phyloP scores from a whole-genome alignment of 2,888 invertebrate genomes.

The Girardia tigrina region DNA sequence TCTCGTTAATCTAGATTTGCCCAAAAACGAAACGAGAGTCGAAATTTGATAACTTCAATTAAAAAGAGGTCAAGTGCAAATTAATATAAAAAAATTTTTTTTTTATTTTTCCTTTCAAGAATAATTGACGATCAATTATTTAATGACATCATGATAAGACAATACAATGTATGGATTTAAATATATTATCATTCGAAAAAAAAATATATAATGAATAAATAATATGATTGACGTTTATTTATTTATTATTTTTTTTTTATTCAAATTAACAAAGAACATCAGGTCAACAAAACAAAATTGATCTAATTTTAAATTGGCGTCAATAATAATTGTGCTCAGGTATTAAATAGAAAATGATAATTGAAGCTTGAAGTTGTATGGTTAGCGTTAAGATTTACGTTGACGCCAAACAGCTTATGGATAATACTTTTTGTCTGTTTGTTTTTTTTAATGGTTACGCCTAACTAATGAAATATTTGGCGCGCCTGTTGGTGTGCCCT shows the following conservation, averaged over 20 bases:
- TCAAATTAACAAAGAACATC: not conserved
- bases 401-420: slow-evolving; percentile 17
- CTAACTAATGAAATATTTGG: not conserved
- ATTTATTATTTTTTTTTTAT: not conserved
- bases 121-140: not conserved
- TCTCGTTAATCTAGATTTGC: not conserved
- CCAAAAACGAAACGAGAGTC: not conserved
- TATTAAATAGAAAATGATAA: slow-evolving; percentile 12
- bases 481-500: not conserved
- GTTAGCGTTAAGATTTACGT: slow-evolving; percentile 23
- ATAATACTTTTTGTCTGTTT: not conserved
- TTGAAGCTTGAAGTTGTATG: slow-evolving; percentile 23
- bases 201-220: not conserved
- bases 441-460: not conserved
- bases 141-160: not conserved
- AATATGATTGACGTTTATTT: not conserved
- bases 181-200: not conserved
- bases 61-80: not conserved
- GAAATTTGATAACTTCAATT: not conserved
- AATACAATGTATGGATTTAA: not conserved
- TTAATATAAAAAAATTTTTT: not conserved
- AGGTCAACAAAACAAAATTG: not conserved
- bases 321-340: slow-evolving; percentile 3
- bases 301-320: slow-evolving; percentile 14
- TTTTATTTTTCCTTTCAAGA: too few species aligned